Base-by-base conservation (phyloP, 2,888 invertebrate genomes). In the Dorcus hopei region DNA sequence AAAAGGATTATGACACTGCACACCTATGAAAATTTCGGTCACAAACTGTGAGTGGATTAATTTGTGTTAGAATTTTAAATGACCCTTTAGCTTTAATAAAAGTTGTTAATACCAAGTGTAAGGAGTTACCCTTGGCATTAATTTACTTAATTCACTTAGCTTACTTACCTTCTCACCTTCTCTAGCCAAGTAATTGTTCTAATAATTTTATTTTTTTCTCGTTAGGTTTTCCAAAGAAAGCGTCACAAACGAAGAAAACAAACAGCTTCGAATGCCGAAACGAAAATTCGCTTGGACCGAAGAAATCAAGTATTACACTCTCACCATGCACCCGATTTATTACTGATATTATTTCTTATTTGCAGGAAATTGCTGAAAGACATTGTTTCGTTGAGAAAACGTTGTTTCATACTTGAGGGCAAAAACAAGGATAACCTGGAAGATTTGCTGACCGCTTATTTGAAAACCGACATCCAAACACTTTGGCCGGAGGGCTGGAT, bases 201-300 rank as follows among this genome's bases (percentile, higher is more conserved):
- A 19, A 19, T 19, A 19, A 19, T 39, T 26, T 50, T 43, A 39
- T 45, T 8, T 62, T 57, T 57, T 59, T 51, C 58, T 53, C 69
- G 68, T 9, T 59, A 76, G 76, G 59, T 72, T 73, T 78, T 65
- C 74, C 66, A 47, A 74, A 73, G 58, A 77, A 63, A 72, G 61
- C 50, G 64, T 68, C 23, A 69, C 70, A 1, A 80, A 79, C 16
- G 80, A 83, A 49, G 83, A 83, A 43, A 74, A 79, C 47, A 83
- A 84, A 61, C 79, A 81, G 69, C 78, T 82, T 67, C 80, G 85
- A 0, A 80, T 87, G 51, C 90, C 90, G 2, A 86, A 87, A 69
- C 85, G 87, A 23, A 84, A 86, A 59, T 92, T 90, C 79, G 83
- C 86, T 33, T 91, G 91, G 90, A 87, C 85, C 52, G 82, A 83